Evolutionary conservation across 2,888 invertebrate species (phyloP).

Genomic region (Melipona beecheii): DNA sequence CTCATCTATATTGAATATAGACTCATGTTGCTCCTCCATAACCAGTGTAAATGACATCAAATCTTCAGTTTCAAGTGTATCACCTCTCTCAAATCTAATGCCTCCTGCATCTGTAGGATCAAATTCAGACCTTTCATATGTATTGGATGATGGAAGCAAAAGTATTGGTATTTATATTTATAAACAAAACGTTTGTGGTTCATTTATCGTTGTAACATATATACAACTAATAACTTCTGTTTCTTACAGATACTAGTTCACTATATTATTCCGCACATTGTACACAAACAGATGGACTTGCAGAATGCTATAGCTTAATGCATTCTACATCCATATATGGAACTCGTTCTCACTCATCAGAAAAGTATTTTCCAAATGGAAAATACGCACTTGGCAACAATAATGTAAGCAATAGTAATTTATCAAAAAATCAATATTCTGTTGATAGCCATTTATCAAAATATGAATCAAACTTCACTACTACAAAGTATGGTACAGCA

Average conservation of each 20-base stretch:
- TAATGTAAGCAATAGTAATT: conserved; percentile 74
- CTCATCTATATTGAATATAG: conserved; percentile 69
- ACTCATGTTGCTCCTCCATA: conserved; percentile 66
- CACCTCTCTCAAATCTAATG: conserved; percentile 77
- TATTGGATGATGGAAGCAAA: conserved; percentile 85
- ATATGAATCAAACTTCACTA: conserved; percentile 71
- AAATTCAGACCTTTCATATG: conserved; percentile 85
- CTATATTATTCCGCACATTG: conserved; percentile 81
- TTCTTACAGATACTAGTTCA: conserved; percentile 76
- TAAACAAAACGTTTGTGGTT: neutral
- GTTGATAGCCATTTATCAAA: conserved; percentile 71
- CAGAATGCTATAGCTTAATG: conserved; percentile 80
- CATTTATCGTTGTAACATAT: neutral
- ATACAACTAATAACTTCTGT: neutral
- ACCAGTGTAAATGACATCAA: conserved; percentile 71
- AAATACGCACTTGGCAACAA: conserved; percentile 76
- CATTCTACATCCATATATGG: conserved; percentile 77
- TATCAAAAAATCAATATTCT: conserved; percentile 71
- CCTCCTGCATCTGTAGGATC: conserved; percentile 75
- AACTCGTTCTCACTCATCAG: conserved; percentile 71
- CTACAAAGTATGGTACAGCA: conserved; percentile 70
- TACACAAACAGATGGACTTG: conserved; percentile 70
- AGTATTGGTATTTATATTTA: conserved; percentile 77
- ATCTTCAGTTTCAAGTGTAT: conserved; percentile 66
- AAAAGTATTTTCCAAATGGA: conserved; percentile 74